Conservation (phyloP, 2,888 invertebrate species). For the Lordiphosa andalusiaca region DNA sequence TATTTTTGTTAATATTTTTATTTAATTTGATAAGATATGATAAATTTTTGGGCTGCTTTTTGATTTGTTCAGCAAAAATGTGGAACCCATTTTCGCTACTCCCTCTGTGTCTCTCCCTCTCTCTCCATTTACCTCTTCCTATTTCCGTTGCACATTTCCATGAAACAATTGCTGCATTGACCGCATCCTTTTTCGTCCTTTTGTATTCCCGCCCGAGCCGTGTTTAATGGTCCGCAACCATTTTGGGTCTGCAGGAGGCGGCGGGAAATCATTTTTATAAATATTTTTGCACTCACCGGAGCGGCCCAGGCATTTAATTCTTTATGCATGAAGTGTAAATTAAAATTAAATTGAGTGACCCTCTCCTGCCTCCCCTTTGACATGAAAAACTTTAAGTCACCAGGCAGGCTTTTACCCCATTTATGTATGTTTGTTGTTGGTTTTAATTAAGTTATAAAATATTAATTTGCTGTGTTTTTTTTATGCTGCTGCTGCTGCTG, state of each 20-base stretch:
- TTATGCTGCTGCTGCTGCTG: conserved; percentile 24
- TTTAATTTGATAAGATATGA: too few relatives aligned
- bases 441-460: conserved; percentile 73
- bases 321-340: conserved; percentile 67
- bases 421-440: conserved; percentile 53
- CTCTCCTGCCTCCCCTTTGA: conserved; percentile 15
- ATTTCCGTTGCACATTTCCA: conserved; percentile 60
- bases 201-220: neutral
- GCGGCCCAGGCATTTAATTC: conserved; percentile 45
- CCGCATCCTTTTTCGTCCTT: conserved; percentile 45
- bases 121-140: conserved; percentile 20
- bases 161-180: conserved; percentile 47
- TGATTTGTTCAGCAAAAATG: too few relatives aligned
- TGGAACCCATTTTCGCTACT: too few relatives aligned
- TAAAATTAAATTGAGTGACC: conserved; percentile 68
- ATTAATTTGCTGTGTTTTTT: conserved; percentile 60
- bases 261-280: conserved; percentile 56
- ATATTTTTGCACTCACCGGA: conserved; percentile 44
- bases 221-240: conserved; percentile 58
- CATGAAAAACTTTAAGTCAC: conserved; percentile 47
- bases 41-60: too few relatives aligned
- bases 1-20: too few relatives aligned
- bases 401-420: conserved; percentile 33
- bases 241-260: conserved; percentile 7
- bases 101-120: too few relatives aligned